Evolutionary conservation across 1,140 invertebrate genomes (phyloP), one percentile per base, ranked within the genome.

Genomic region (Lepidurus arcticus): DNA sequence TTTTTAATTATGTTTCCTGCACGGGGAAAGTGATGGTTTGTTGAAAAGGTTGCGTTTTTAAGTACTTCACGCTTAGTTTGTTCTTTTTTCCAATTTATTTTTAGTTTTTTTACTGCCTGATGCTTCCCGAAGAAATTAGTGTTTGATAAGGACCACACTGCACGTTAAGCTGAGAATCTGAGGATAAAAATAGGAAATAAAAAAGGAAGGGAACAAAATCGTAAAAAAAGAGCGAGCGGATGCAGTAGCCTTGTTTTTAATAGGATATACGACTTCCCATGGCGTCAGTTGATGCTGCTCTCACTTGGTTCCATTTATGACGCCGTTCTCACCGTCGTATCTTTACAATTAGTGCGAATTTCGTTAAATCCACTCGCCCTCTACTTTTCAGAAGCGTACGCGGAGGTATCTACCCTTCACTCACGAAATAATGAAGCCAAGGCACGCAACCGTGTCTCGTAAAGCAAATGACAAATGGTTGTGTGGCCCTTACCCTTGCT

Each of bases 231-330:
- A 65, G 8, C 53, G 53, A 65, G 53, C 53, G 53, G 53, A 65
- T 65, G 53, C 53, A 65, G 53, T 65, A 65, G 53, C 53, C 53
- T 65, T 65, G n/a, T 65, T 65, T 34, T 65, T 65, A 65, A 65
- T 65, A 65, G 53, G 53, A 65, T 65, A 65, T 65, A 21, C 53
- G 53, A 65, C 53, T 65, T 65, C 53, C 53, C 53, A 65, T 65
- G 53, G 53, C 53, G 53, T 65, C 53, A 65, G 53, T n/a, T 65
- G 53, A 65, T 65, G 53, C 53, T 65, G 53, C 53, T 65, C 53
- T 65, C 53, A 65, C 53, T 65, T 65, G 13, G 53, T 65, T 65
- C 53, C 53, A 65, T 65, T 65, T 65, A 65, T 65, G 53, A 65
- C 53, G 53, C 53, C 53, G 53, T 65, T 65, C 53, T 65, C 53